Base-by-base conservation (phyloP, 2,113 vertebrate genomes). In the Prolemur simus region DNA sequence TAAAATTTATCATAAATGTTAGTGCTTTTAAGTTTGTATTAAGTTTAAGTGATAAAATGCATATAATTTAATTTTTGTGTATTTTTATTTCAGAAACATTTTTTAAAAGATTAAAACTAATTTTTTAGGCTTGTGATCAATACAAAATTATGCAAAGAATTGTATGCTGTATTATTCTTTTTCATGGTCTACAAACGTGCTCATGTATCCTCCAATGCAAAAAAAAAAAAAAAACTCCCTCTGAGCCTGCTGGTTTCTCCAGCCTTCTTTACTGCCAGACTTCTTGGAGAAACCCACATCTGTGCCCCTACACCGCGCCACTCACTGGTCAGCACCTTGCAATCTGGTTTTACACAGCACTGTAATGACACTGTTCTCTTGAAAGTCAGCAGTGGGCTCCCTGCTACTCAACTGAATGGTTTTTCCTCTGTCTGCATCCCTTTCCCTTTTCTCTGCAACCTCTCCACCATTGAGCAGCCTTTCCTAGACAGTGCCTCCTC, bases 1-100 rank as follows among this genome's bases (percentile, higher is more conserved):
- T 97, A 92, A 98, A 98, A 95, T 95, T 94, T 95, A 94, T 94
- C 69, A 71, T 87, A 95, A 95, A 78, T 94, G 17, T 49, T 95
- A 96, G 66, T 96, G 76, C 85, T 96, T 97, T 97, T 97, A 97
- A 77, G 84, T 96, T 96, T 96, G 39, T 96, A 94, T 96, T 96
- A 94, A 87, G 69, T 94, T 97, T 94, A 92, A 97, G 73, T 97
- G 86, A 25, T 94, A 88, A 93, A 93, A 87, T 95, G 54, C 21
- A 17, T 96, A 66, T 95, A 92, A 85, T 94, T 96, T 96, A 95
- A 96, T 85, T 95, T 96, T 96, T 87, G 60, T 93, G 76, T 94
- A 85, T 82, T 96, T 97, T 97, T 96, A 94, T 96, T 91, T 95
- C 69, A 93, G 83, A 93, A 96, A 49, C n/a, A 47, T 92, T 96